These are phyloP conservation scores for Pissodes strobi DNA, from an alignment of 1,140 invertebrate species.

Conservation along the genomic window DNA sequence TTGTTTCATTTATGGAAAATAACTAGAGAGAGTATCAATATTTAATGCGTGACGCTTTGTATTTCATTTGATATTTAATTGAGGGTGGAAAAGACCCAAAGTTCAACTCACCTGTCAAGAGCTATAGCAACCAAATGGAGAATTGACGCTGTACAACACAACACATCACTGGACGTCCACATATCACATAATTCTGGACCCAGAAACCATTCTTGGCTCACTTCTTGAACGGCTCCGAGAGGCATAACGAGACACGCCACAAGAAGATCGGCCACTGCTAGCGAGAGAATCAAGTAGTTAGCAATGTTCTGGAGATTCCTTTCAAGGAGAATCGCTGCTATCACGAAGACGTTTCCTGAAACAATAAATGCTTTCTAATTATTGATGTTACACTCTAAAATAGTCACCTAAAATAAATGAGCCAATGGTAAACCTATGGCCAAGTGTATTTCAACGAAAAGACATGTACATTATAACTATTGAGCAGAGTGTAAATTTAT, in stretches of 20 bases:
- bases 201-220: slow-evolving; percentile 41
- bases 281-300: slow-evolving; percentile 84
- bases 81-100: neutral
- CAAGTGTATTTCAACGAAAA: no score
- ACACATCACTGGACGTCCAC: slow-evolving; percentile 90
- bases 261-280: slow-evolving; percentile 84
- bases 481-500: no score
- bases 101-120: slow-evolving; percentile 74
- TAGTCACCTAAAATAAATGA: no score
- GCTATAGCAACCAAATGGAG: slow-evolving; percentile 94
- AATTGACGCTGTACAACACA: slow-evolving; percentile 93
- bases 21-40: no score
- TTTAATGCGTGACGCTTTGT: no score
- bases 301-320: slow-evolving; percentile 84
- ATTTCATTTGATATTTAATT: no score
- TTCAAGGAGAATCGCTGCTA: slow-evolving; percentile 90
- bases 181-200: slow-evolving; percentile 88
- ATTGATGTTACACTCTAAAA: no score
- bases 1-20: no score
- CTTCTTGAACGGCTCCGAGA: slow-evolving; percentile 73
- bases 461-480: no score
- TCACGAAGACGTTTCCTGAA: slow-evolving; percentile 91
- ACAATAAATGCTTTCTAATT: slow-evolving; percentile 26
- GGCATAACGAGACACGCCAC: slow-evolving; percentile 88
- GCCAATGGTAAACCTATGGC: no score